phyloP scores from a whole-genome alignment of 2,113 vertebrate species.

The Pantherophis guttatus region DNA sequence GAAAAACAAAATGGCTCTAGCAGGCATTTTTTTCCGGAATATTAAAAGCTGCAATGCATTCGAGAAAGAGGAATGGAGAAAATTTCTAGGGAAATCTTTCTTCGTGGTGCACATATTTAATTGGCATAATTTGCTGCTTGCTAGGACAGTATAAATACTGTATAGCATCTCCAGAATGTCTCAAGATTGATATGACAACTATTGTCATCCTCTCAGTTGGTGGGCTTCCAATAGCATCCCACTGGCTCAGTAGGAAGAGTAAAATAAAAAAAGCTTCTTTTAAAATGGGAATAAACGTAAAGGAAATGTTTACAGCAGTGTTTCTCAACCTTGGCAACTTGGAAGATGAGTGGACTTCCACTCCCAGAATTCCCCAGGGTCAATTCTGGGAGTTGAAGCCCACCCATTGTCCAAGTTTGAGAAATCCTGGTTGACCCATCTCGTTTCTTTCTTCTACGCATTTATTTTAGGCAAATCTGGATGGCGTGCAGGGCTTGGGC shows the following conservation, averaged over 20 bases:
- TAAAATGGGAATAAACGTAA: neutral
- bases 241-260: neutral
- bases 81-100: neutral
- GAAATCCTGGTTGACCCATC: no score
- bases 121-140: no score
- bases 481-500: neutral
- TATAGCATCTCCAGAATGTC: neutral
- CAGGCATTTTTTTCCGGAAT: no score
- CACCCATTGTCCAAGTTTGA: no score
- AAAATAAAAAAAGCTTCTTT: neutral
- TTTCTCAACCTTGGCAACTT: neutral
- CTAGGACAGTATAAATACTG: neutral
- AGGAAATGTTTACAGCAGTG: fast-evolving
- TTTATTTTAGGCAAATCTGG: neutral
- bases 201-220: neutral
- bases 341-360: neutral
- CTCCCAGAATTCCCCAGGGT: no score
- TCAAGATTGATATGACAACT: neutral
- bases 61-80: neutral
- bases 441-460: neutral
- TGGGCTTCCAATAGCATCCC: neutral
- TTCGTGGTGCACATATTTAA: neutral
- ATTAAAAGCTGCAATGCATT: neutral
- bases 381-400: no score
- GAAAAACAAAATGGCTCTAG: neutral